These are phyloP conservation scores for Cromileptes altivelis DNA, from an alignment of 2,113 vertebrate genomes.

Conservation along the genomic window DNA sequence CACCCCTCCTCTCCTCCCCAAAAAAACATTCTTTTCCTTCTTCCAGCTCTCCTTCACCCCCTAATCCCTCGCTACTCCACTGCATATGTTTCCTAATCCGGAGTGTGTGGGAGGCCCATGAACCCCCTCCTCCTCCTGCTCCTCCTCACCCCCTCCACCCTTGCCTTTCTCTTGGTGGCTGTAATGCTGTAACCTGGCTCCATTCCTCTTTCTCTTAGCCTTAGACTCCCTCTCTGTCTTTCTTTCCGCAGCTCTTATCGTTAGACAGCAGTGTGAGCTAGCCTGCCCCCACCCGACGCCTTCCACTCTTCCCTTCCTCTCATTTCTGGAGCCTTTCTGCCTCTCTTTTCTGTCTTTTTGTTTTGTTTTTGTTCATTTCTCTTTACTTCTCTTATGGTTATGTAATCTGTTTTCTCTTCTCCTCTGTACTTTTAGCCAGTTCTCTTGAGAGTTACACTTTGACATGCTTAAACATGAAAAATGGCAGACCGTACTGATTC, in stretches of 20 bases:
- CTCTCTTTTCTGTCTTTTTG: conserved; percentile 5
- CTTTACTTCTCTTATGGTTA: background rate
- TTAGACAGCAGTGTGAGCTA: conserved; percentile 43
- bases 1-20: conserved; percentile 58
- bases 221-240: conserved; percentile 20
- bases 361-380: background rate
- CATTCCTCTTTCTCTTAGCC: conserved; percentile 60
- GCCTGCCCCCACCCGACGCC: background rate
- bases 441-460: background rate
- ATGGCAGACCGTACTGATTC: conserved; percentile 1
- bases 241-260: conserved; percentile 55
- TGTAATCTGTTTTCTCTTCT: background rate
- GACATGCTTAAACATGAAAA: conserved; percentile 9
- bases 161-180: conserved; percentile 69
- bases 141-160: conserved; percentile 29
- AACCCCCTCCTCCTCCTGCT: background rate
- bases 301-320: conserved; percentile 17
- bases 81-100: conserved; percentile 86
- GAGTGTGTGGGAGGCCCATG: conserved; percentile 78
- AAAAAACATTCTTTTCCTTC: conserved; percentile 78
- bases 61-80: conserved; percentile 82
- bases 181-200: conserved; percentile 75
- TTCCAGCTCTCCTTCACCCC: conserved; percentile 68
- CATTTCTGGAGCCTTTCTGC: conserved; percentile 30
- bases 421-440: background rate